Base-by-base conservation (phyloP, 2,888 invertebrate genomes). In the Chironomus riparius region DNA sequence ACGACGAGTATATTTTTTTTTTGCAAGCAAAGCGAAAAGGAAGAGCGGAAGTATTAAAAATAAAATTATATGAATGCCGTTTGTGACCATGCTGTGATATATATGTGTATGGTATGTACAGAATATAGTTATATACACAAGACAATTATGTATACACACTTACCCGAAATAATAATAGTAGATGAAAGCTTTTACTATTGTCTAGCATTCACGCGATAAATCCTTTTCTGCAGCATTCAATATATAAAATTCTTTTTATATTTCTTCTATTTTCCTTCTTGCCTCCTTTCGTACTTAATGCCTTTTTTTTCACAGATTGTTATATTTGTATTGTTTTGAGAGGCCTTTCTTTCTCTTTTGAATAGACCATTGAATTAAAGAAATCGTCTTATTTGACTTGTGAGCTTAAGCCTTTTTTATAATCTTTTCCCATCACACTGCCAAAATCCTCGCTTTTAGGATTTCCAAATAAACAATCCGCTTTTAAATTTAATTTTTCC, bases 21-120 rank as follows among this genome's bases (percentile, higher is more conserved):
- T 12, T 50, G 72, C 13, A 13, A 22, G 50, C 15, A 28, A 15
- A 61, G 72, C 61, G 61, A 72, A 61, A 72, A 61, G 15, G 50
- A 70, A 47, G 18, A 71, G n/a, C 62, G 62, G 72, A 72, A 72
- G 62, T 62, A 72, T 72, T 72, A 62, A 72, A 72, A 61, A 28
- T 72, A 72, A 18, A 72, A 62, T 22, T 70, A 50, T 70, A 22
- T 48, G 22, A 56, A 56, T 56, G 56, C 56, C 56, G 18, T 56
- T 56, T 56, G 56, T 56, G 18, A 56, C 56, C 38, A 38, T 38
- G 38, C 38, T 38, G 38, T 38, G 38, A 38, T 10, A 38, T 38
- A 56, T 56, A 56, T 18, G n/a, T 50, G 50, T 15, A 50, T n/a
- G n/a, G n/a, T n/a, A n/a, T n/a, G n/a, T n/a, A 56, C 5, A 15